Conservation (phyloP, 2,797 vertebrate species). For the Rhabdomys pumilio region DNA sequence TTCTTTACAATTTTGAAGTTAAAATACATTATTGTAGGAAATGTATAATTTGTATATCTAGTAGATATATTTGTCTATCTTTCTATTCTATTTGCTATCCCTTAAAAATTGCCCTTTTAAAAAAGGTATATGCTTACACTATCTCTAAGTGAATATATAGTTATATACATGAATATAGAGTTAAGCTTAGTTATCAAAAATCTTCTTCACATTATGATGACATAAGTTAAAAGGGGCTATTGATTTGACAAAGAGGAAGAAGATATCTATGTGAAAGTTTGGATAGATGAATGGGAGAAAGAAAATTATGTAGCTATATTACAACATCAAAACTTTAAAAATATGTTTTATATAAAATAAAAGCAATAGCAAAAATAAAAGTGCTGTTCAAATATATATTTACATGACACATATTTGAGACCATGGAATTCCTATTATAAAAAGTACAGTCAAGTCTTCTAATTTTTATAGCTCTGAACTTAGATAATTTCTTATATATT, state of each 20-base stretch:
- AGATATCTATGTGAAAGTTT: background rate
- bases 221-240: background rate
- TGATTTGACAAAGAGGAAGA: background rate
- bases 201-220: background rate
- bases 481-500: background rate
- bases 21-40: background rate
- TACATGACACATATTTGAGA: background rate
- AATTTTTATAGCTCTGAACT: background rate
- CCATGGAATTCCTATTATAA: background rate
- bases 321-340: background rate
- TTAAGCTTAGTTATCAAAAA: background rate
- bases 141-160: background rate
- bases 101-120: background rate
- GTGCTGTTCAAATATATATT: background rate
- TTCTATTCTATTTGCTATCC: background rate
- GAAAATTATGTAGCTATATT: background rate
- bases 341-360: background rate
- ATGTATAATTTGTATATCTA: background rate
- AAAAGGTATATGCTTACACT: background rate
- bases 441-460: background rate
- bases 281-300: background rate
- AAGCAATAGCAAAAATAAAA: background rate
- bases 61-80: background rate
- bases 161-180: background rate
- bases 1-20: background rate